Evolutionary conservation across 2,113 vertebrate genomes (phyloP), one percentile per base, ranked within the genome.

Genomic region (Gadus chalcogrammus): DNA sequence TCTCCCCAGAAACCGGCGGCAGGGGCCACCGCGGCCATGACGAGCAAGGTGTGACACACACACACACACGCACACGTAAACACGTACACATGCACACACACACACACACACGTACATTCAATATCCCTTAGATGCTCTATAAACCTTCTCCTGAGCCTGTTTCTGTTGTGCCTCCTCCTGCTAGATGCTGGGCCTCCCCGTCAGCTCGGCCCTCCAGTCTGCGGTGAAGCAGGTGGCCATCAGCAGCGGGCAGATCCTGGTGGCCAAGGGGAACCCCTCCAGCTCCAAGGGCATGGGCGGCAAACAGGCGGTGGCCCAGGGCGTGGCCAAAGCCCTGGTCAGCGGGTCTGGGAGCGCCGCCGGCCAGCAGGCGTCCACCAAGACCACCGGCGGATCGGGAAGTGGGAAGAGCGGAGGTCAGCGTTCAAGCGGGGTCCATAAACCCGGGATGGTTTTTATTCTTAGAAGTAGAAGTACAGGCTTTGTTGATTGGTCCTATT

Each of bases 311-410:
- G 90, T 98, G 79, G 95, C 96, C 68, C 97, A 99, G 90, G 97
- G 97, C 73, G 96, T 99, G 13, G 97, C 97, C 75, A 98, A 99
- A 87, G 97, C 97, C 72, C 94, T 99, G 0, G 95, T 98, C 82
- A 97, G 96, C 4, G 94, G 95, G 83, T 91, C 93, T 0, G 88
- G 93, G 31, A 91, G 92, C 66, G 91, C 94, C 67, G 90, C 95
- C 35, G 93, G 94, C 78, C 97, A 97, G 79, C 94, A 94, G 0
- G 91, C 93, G 38, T 85, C 93, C 77, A 90, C 93, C 75, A 99
- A 98, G 86, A 90, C 93, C 0, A 91, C 94, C 35, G 92, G 94
- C 42, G 80, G 94, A 58, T 91, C 96, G 8, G 75, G 90, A 65
- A 79, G 93, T 70, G 93, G 92, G 75, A 99, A 98, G 88, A 93